Percentiles rank a stretch among this genome's conserved stretches.
These are phyloP conservation scores for Liparis tanakae DNA, from an alignment of 2,797 vertebrate species.

Conservation along the genomic window DNA sequence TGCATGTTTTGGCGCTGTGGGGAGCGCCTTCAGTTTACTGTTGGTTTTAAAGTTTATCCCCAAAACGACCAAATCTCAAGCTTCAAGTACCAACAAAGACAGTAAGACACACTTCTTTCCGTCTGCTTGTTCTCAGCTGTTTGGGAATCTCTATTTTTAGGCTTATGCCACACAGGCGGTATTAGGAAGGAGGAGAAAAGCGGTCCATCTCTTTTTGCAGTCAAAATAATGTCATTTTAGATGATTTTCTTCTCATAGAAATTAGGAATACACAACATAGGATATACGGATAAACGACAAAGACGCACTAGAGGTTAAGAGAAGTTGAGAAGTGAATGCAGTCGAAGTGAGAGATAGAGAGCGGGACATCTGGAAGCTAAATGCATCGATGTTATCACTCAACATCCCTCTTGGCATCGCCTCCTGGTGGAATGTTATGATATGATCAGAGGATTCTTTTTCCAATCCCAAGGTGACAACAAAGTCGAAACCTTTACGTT, in stretches of 20 bases:
- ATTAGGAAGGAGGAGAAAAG: not conserved
- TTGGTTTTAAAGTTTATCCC: constrained; percentile 89
- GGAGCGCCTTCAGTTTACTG: constrained; percentile 80
- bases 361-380: not conserved
- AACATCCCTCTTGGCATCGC: not conserved
- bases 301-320: not conserved
- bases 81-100: constrained; percentile 24
- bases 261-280: not conserved
- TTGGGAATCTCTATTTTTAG: not conserved
- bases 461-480: not conserved
- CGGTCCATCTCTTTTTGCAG: not conserved
- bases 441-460: not conserved
- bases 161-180: not conserved
- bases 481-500: not conserved
- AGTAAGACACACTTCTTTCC: constrained; percentile 72
- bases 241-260: not conserved
- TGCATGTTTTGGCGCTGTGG: constrained; percentile 77
- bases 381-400: too few species aligned
- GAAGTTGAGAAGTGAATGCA: not conserved
- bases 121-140: constrained; percentile 3
- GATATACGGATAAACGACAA: too few species aligned
- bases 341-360: not conserved
- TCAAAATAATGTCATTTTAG: not conserved
- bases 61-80: constrained; percentile 80
- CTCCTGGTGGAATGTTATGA: constrained; percentile 4